Conservation (phyloP, 2,113 vertebrate species). For the Bufo gargarizans region DNA sequence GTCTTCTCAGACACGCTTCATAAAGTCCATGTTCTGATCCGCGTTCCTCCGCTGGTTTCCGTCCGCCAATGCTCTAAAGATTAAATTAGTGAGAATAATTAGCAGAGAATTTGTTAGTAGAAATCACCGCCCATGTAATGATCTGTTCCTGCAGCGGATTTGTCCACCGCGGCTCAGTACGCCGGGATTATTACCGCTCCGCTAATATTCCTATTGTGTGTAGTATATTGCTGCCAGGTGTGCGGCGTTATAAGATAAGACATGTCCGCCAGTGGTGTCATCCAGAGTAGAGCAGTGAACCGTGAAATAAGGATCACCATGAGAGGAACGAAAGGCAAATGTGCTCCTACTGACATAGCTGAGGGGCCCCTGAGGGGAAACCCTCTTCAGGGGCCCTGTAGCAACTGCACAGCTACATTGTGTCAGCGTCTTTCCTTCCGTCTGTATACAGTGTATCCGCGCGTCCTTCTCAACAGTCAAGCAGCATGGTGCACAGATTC, state of each 20-base stretch:
- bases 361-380: neutral
- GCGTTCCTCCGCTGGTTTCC: constrained; percentile 15
- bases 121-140: constrained; percentile 41
- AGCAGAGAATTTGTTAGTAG: constrained; percentile 18
- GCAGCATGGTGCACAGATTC: too few relatives aligned
- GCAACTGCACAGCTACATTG: too few relatives aligned
- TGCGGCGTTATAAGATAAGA: neutral
- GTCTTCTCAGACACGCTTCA: constrained; percentile 4
- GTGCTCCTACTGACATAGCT: neutral
- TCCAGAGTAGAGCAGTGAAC: neutral
- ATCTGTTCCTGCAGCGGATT: neutral
- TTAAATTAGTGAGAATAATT: constrained; percentile 52
- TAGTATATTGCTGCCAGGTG: neutral
- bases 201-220: neutral
- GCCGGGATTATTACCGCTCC: neutral
- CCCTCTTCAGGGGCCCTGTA: neutral
- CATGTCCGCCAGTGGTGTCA: neutral
- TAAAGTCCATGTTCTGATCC: constrained; percentile 19
- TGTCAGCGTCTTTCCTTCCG: too few relatives aligned
- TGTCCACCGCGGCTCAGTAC: neutral
- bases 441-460: too few relatives aligned
- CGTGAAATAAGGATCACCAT: neutral
- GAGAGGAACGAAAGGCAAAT: neutral
- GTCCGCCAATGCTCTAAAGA: constrained; percentile 24
- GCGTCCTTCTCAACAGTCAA: too few relatives aligned